These are phyloP conservation scores for Drosophila cognata DNA, from an alignment of 2,888 invertebrate genomes.

Conservation along the genomic window DNA sequence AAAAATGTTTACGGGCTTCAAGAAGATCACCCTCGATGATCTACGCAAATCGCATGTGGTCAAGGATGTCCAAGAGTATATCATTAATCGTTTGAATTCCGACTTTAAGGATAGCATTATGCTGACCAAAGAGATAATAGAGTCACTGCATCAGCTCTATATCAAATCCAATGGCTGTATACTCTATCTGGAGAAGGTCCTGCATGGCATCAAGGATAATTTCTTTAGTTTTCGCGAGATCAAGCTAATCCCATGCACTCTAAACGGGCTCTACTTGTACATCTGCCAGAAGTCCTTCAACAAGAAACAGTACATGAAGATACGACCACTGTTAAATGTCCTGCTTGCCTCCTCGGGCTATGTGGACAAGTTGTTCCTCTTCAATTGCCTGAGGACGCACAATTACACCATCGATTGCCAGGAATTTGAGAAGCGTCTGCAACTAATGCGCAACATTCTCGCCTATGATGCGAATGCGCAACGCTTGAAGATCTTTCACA, in stretches of 20 bases:
- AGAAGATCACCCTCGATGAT: conserved; percentile 96
- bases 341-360: conserved; percentile 94
- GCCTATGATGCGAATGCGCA: conserved; percentile 82
- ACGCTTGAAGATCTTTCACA: conserved; percentile 91
- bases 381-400: conserved; percentile 92
- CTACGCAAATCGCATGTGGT: conserved; percentile 95
- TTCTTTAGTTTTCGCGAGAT: conserved; percentile 96
- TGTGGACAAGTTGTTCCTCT: conserved; percentile 92
- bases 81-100: conserved; percentile 94
- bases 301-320: conserved; percentile 94
- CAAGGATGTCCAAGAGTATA: conserved; percentile 97
- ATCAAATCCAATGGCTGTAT: conserved; percentile 98
- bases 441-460: conserved; percentile 88
- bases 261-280: conserved; percentile 98
- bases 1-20: conserved; percentile 93
- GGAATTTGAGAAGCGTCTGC: conserved; percentile 92
- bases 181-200: conserved; percentile 93
- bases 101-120: conserved; percentile 94
- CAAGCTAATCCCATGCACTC: conserved; percentile 96
- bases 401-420: conserved; percentile 91
- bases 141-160: conserved; percentile 96
- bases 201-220: conserved; percentile 96
- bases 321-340: conserved; percentile 93
- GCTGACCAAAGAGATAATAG: conserved; percentile 95
- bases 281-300: conserved; percentile 96